Evolutionary conservation across 2,888 invertebrate species (phyloP).

Genomic region (Mesoligia furuncula): DNA sequence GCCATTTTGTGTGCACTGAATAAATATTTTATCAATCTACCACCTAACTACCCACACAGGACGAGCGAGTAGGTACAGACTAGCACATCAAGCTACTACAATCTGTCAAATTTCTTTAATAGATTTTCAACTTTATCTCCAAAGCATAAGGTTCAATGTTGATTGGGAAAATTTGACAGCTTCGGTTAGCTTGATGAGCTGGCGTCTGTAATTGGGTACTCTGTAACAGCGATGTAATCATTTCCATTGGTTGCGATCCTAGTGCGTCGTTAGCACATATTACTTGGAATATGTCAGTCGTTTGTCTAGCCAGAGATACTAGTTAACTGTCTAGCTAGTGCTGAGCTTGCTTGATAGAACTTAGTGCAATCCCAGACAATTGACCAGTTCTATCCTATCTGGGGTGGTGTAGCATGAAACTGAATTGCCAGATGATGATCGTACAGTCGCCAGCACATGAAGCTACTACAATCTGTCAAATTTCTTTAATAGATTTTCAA

Average conservation of each 20-base stretch:
- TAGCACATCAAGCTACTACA: too few relatives aligned
- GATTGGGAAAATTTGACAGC: too few relatives aligned
- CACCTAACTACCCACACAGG: neutral
- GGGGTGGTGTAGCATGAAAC: neutral
- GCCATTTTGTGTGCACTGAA: too few relatives aligned
- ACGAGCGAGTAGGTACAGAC: too few relatives aligned
- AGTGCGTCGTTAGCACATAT: constrained; percentile 26
- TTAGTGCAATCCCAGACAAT: neutral
- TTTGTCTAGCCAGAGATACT: constrained; percentile 17
- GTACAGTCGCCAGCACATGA: too few relatives aligned
- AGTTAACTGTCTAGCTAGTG: constrained; percentile 6
- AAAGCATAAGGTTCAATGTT: too few relatives aligned
- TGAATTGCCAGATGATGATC: neutral
- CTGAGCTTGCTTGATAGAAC: constrained; percentile 16
- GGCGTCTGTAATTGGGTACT: neutral
- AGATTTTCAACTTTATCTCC: too few relatives aligned
- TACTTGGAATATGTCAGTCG: constrained; percentile 23
- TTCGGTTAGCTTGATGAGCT: too few relatives aligned
- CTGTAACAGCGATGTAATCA: constrained; percentile 1
- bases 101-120: too few relatives aligned
- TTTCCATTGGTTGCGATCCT: constrained; percentile 27
- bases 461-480: too few relatives aligned
- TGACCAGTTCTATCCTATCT: neutral
- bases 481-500: too few relatives aligned
- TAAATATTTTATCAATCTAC: too few relatives aligned